Evolutionary conservation across 2,888 invertebrate species (phyloP).

Genomic region (Unio pictorum): DNA sequence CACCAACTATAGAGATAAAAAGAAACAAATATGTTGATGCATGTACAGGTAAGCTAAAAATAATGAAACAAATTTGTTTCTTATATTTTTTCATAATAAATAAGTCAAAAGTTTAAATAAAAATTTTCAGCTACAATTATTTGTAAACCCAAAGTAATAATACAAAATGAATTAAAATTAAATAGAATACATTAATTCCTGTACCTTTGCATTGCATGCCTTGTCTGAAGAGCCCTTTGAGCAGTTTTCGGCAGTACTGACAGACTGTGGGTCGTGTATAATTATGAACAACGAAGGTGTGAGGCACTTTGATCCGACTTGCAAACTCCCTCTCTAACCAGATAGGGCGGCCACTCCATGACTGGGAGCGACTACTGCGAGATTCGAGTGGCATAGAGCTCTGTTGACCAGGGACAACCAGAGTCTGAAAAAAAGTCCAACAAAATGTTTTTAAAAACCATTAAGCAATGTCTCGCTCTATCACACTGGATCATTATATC

Average conservation of each 20-base stretch:
- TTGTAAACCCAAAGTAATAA: background rate
- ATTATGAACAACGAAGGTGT: constrained; percentile 96
- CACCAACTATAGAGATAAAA: no score
- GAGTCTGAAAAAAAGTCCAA: constrained; percentile 31
- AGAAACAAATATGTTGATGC: no score
- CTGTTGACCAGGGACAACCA: constrained; percentile 40
- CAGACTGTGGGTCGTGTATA: constrained; percentile 98
- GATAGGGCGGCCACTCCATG: constrained; percentile 77
- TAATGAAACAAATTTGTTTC: no score
- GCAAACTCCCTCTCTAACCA: constrained; percentile 83
- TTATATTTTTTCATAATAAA: no score
- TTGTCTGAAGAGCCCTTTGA: constrained; percentile 92
- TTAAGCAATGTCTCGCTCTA: background rate
- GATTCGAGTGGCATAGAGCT: constrained; percentile 28
- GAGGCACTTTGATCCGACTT: constrained; percentile 83
- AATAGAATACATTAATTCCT: no score
- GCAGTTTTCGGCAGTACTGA: constrained; percentile 93
- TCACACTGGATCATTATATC: no score
- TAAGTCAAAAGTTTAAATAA: background rate
- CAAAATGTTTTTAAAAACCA: constrained; percentile 1
- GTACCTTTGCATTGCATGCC: constrained; percentile 93
- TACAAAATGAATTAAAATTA: background rate
- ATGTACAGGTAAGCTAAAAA: no score
- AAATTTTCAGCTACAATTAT: background rate
- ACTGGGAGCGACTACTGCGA: constrained; percentile 62